Conservation (phyloP, 2,888 invertebrate species). For the Caenorhabditis drosophilae region DNA sequence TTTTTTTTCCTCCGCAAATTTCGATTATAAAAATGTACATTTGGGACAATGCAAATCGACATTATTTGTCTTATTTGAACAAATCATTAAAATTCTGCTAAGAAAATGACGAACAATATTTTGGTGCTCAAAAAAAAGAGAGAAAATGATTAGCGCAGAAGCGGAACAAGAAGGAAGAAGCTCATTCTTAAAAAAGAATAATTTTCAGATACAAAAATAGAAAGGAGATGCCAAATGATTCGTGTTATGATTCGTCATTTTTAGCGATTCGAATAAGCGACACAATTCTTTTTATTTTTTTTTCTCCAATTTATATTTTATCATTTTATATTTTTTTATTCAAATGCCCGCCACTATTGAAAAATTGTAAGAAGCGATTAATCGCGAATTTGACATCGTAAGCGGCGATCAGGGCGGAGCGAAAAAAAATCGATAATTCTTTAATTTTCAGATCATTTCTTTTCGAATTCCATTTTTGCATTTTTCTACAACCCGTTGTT, state of each 20-base stretch:
- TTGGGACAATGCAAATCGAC: not conserved
- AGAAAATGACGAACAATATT: not conserved
- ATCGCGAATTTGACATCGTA: not conserved
- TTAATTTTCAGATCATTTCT: not conserved
- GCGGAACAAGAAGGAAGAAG: too few species aligned
- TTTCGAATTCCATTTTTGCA: not conserved
- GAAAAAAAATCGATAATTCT: too few species aligned
- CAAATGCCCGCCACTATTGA: not conserved
- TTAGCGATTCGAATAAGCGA: not conserved
- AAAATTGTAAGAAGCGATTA: not conserved
- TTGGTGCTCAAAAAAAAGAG: too few species aligned
- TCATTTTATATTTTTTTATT: constrained; percentile 1
- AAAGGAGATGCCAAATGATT: too few species aligned
- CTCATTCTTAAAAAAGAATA: too few species aligned
- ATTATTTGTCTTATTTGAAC: not conserved
- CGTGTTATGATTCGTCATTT: not conserved
- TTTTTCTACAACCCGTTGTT: not conserved
- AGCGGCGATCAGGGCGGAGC: too few species aligned
- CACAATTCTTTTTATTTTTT: not conserved
- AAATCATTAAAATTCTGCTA: not conserved
- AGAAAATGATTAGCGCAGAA: not conserved
- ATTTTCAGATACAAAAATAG: too few species aligned
- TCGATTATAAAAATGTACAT: not conserved
- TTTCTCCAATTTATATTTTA: not conserved
- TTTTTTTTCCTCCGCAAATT: not conserved